phyloP scores from a whole-genome alignment of 2,888 invertebrate species.

The Noctuana brunneofusca region DNA sequence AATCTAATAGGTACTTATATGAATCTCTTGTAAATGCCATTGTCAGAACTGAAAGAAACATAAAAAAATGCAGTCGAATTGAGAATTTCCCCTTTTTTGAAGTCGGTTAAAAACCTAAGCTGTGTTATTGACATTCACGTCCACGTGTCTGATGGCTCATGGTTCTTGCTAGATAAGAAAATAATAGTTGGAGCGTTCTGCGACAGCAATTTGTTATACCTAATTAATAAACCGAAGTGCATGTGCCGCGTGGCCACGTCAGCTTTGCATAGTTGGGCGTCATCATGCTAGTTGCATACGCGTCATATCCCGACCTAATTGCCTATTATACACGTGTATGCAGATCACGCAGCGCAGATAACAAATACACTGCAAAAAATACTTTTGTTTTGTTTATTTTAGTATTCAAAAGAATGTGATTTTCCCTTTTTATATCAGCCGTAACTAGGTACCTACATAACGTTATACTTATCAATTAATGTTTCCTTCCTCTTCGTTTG shows the following conservation, averaged over 20 bases:
- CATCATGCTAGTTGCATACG: background rate
- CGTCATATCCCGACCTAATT: conserved; percentile 7
- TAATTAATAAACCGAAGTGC: background rate
- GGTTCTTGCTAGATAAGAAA: background rate
- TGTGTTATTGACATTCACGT: background rate
- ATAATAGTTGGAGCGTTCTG: background rate
- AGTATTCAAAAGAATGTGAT: too few species aligned
- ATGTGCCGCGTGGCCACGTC: background rate
- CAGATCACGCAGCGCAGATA: background rate
- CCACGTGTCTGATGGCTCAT: background rate
- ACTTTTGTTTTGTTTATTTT: too few species aligned
- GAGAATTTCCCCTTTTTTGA: too few species aligned
- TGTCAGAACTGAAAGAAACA: too few species aligned
- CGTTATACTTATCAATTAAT: too few species aligned
- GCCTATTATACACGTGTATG: background rate
- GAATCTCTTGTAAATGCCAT: too few species aligned
- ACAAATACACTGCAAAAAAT: background rate
- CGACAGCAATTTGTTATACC: background rate
- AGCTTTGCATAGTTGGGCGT: background rate
- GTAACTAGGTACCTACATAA: too few species aligned
- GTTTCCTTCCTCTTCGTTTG: too few species aligned
- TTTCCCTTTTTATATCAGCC: too few species aligned
- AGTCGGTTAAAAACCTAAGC: too few species aligned
- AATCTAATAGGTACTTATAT: too few species aligned
- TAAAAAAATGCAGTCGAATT: too few species aligned